These are phyloP conservation scores for Heliconius hermathena DNA, from an alignment of 1,140 invertebrate species.

Conservation along the genomic window DNA sequence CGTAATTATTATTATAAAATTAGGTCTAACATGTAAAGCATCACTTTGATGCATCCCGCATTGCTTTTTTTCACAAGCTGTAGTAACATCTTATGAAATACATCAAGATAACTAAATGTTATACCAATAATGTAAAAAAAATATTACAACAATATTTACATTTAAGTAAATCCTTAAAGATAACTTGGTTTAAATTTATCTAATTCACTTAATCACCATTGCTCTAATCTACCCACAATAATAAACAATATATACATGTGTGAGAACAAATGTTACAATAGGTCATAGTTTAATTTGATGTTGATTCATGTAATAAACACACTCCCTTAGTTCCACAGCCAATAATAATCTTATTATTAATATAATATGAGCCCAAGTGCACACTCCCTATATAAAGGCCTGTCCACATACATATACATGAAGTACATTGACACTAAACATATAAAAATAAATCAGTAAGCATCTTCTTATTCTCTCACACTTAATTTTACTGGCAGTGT, in stretches of 20 bases:
- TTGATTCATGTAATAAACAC: conserved; percentile 37
- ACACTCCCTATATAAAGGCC: conserved; percentile 19
- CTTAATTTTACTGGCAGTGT: conserved; percentile 48
- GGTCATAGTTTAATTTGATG: conserved; percentile 29
- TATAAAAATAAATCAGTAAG: conserved; percentile 34
- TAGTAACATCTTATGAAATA: conserved; percentile 45
- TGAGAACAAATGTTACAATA: conserved; percentile 48
- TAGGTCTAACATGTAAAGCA: conserved; percentile 58
- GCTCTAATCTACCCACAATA: conserved; percentile 22
- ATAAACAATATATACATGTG: conserved; percentile 56
- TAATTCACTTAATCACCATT: conserved; percentile 20
- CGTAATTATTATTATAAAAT: conserved; percentile 52
- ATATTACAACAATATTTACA: conserved; percentile 28
- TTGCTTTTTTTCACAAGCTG: conserved; percentile 54
- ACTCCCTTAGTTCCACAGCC: conserved; percentile 58
- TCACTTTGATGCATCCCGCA: conserved; percentile 58
- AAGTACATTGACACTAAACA: conserved; percentile 24
- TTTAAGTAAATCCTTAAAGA: conserved; percentile 44
- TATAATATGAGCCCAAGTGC: conserved; percentile 36
- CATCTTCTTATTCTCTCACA: conserved; percentile 33
- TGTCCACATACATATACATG: conserved; percentile 24
- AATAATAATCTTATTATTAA: conserved; percentile 47
- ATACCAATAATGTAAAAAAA: conserved; percentile 4
- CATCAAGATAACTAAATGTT: conserved; percentile 37
- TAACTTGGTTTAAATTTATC: conserved; percentile 18